Evolutionary conservation across 2,888 invertebrate species (phyloP).

Genomic region (Dasypolia templi): DNA sequence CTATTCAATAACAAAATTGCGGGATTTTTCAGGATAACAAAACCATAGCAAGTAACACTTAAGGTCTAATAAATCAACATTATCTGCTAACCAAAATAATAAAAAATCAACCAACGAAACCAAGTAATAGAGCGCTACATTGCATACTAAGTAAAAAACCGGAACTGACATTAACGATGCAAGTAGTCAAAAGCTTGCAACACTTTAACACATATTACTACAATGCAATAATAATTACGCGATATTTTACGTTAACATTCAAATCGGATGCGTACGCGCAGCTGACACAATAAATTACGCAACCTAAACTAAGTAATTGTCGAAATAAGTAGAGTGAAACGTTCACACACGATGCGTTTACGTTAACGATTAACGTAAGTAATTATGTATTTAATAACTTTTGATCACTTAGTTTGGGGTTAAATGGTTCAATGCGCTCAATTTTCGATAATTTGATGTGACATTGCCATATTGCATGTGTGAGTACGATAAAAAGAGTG

Average conservation of each 20-base stretch:
- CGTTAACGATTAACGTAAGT: constrained; percentile 57
- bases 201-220: constrained; percentile 53
- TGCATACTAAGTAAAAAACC: constrained; percentile 52
- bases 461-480: neutral
- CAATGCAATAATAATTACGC: constrained; percentile 48
- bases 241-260: constrained; percentile 58
- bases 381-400: constrained; percentile 50
- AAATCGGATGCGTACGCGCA: constrained; percentile 66
- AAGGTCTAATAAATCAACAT: neutral
- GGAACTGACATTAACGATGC: constrained; percentile 54
- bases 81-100: neutral
- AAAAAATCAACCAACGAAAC: constrained; percentile 16
- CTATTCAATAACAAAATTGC: neutral
- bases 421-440: neutral
- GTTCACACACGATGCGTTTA: constrained; percentile 79
- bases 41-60: neutral
- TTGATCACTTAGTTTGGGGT: constrained; percentile 9
- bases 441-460: neutral
- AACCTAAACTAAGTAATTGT: constrained; percentile 73
- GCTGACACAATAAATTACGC: constrained; percentile 69
- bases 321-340: constrained; percentile 81
- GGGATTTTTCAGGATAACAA: neutral
- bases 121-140: constrained; percentile 12
- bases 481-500: neutral
- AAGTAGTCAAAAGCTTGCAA: constrained; percentile 49